phyloP scores from a whole-genome alignment of 2,888 invertebrate genomes.

The Agrochola lychnidis region DNA sequence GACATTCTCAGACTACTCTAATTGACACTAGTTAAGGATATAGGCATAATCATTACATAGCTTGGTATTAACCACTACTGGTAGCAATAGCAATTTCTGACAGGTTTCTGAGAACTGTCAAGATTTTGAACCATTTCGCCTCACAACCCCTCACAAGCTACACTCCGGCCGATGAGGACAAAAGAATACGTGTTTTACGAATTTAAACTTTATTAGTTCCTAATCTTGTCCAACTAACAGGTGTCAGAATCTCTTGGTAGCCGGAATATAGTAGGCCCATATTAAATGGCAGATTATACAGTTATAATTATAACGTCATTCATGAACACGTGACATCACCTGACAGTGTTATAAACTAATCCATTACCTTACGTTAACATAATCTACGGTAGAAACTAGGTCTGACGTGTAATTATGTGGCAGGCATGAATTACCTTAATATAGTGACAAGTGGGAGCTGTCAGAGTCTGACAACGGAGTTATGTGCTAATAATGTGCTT shows the following conservation, averaged over 20 bases:
- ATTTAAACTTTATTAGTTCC: no score
- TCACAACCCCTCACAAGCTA: background rate
- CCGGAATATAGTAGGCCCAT: background rate
- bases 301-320: background rate
- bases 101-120: background rate
- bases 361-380: constrained; percentile 28
- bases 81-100: background rate
- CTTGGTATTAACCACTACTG: background rate
- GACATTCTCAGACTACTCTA: no score
- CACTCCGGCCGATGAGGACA: no score
- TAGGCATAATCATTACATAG: background rate
- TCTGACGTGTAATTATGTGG: constrained; percentile 20
- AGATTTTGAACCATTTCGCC: background rate
- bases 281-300: background rate
- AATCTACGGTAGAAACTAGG: constrained; percentile 26
- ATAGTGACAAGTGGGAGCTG: constrained; percentile 15
- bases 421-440: constrained; percentile 32
- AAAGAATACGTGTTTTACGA: no score
- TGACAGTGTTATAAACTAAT: constrained; percentile 21
- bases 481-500: background rate
- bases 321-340: constrained; percentile 16
- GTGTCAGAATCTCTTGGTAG: no score
- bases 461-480: constrained; percentile 10
- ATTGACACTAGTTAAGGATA: no score
- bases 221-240: no score